Conservation (phyloP, 2,797 vertebrate species). For the Arremon brunneinucha region DNA sequence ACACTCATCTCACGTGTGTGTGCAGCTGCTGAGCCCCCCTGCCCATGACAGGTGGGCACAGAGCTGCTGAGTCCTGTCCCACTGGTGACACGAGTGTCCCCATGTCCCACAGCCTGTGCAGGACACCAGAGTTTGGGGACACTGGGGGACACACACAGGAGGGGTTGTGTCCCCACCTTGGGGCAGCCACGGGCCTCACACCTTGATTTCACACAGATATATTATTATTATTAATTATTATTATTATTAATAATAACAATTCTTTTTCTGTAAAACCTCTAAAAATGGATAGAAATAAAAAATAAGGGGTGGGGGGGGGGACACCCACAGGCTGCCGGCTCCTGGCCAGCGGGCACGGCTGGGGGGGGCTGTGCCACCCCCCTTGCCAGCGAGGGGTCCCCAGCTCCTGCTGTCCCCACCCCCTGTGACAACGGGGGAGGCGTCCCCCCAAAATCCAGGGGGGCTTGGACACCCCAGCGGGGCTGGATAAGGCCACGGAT, state of each 20-base stretch:
- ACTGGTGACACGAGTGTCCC: background rate
- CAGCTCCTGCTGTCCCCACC: background rate
- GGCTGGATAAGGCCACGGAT: constrained; percentile 2
- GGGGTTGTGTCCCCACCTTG: background rate
- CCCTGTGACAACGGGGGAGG: rapidly evolving
- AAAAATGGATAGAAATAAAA: background rate
- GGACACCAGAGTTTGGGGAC: background rate
- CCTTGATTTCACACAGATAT: background rate
- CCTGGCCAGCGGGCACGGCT: background rate
- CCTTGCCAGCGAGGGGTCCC: background rate
- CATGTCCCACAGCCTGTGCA: background rate
- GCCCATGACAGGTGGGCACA: background rate
- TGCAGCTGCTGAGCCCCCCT: background rate
- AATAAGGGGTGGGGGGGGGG: background rate
- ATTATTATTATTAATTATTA: constrained; percentile 21
- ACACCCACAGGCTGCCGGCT: background rate
- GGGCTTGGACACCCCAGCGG: background rate
- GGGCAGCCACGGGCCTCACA: background rate
- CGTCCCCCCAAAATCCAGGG: background rate
- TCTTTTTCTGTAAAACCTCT: constrained; percentile 12
- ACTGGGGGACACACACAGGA: background rate
- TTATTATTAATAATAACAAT: background rate
- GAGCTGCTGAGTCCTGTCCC: background rate
- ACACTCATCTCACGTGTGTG: background rate
- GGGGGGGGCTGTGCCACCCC: background rate